A percentile compares a stretch with the other conserved stretches of the same genome.
phyloP scores from a whole-genome alignment of 2,797 vertebrate genomes.

The Onychomys leucogaster region DNA sequence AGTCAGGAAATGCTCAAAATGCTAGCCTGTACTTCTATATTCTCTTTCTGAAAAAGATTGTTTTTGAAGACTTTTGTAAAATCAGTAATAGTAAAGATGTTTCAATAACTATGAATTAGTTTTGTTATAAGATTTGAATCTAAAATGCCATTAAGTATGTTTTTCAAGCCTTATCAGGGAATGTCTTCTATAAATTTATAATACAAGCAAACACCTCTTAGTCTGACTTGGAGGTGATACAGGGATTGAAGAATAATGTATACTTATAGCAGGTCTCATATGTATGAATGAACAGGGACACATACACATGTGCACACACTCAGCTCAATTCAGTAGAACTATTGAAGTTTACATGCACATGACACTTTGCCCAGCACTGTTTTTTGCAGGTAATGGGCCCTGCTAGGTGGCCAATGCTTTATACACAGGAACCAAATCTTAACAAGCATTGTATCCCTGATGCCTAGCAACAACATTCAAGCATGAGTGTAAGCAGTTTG shows the following conservation, averaged over 20 bases:
- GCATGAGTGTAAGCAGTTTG: neutral
- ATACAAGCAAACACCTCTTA: neutral
- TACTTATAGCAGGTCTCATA: neutral
- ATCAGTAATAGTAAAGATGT: conserved; percentile 49
- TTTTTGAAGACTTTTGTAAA: neutral
- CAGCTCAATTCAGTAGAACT: neutral
- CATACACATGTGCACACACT: neutral
- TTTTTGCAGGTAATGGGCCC: conserved; percentile 40
- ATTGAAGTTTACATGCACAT: neutral
- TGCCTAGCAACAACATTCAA: conserved; percentile 4
- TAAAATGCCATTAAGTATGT: conserved; percentile 47
- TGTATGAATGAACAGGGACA: neutral
- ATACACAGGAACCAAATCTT: neutral
- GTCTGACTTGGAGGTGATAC: neutral
- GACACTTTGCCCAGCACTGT: neutral
- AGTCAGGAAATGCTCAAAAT: neutral
- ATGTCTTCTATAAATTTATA: conserved; percentile 17
- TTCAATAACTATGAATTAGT: conserved; percentile 41
- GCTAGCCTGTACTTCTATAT: neutral
- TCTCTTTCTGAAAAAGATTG: neutral
- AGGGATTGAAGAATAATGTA: neutral
- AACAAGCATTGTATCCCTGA: neutral
- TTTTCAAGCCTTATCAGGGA: neutral
- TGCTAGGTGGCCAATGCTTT: neutral
- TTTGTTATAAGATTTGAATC: conserved; percentile 24